Conservation (phyloP, 2,888 invertebrate genomes). For the Papilio gigon region DNA sequence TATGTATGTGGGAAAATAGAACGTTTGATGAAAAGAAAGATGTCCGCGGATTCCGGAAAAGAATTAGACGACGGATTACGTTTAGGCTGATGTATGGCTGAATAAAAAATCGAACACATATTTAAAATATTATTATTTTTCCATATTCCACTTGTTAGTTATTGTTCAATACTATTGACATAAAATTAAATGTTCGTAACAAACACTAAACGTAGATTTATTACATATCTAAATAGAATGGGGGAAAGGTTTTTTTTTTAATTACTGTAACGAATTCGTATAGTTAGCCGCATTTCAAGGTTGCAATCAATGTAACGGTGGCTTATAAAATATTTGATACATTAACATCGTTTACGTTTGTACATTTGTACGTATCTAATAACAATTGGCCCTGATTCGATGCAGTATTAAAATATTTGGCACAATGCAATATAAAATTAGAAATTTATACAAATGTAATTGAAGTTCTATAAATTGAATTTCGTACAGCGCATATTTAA, state of each 20-base stretch:
- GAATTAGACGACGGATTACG: too few species aligned
- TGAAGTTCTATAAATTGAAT: neutral
- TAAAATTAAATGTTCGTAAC: neutral
- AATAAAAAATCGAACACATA: too few species aligned
- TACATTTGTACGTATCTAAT: conserved; percentile 28
- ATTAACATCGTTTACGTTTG: conserved; percentile 14
- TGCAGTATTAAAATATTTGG: conserved; percentile 30
- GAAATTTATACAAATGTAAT: conserved; percentile 9
- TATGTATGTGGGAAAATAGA: too few species aligned
- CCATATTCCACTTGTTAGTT: too few species aligned
- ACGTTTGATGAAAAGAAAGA: too few species aligned
- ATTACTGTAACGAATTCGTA: conserved; percentile 34
- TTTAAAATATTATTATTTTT: too few species aligned
- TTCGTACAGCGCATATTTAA: neutral
- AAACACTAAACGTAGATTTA: neutral
- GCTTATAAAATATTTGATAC: conserved; percentile 29
- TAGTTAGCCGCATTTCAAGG: conserved; percentile 20
- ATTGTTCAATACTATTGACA: conserved; percentile 15
- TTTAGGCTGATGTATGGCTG: too few species aligned
- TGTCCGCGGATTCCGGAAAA: too few species aligned
- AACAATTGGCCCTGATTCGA: conserved; percentile 36
- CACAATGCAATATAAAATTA: conserved; percentile 35
- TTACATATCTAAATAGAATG: neutral
- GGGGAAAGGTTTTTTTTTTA: conserved; percentile 28
- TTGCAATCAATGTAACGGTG: conserved; percentile 37